phyloP scores from a whole-genome alignment of 2,888 invertebrate genomes.

The Sycophila texana region DNA sequence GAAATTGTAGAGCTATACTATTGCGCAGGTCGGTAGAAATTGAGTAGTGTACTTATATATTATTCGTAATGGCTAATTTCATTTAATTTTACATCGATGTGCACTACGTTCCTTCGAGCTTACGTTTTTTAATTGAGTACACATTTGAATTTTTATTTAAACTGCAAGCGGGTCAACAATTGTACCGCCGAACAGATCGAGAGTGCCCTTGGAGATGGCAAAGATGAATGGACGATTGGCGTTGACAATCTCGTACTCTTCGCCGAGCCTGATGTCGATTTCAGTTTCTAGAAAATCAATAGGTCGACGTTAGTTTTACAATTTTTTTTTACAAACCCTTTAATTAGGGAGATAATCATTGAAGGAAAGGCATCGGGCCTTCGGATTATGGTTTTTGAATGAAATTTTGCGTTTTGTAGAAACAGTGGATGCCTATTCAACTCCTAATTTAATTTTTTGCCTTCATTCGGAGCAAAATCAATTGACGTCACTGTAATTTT shows the following conservation, averaged over 20 bases:
- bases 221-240: slow-evolving; percentile 63
- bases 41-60: slow-evolving; percentile 1
- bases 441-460: no score
- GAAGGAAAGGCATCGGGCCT: no score
- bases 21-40: neutral
- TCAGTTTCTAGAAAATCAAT: slow-evolving; percentile 41
- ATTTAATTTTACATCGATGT: neutral
- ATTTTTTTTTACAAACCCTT: neutral
- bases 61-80: neutral
- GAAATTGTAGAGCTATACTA: neutral
- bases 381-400: no score
- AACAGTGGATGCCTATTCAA: no score
- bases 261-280: slow-evolving; percentile 48
- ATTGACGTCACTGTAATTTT: no score
- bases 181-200: slow-evolving; percentile 19
- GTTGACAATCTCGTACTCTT: slow-evolving; percentile 50
- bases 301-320: slow-evolving; percentile 7
- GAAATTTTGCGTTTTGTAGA: no score
- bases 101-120: neutral
- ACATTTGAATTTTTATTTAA: neutral
- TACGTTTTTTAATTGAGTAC: neutral
- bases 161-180: neutral
- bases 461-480: no score
- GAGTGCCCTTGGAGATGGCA: slow-evolving; percentile 38
- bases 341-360: no score